A percentile compares a stretch with the other conserved stretches of the same genome.
phyloP scores from a whole-genome alignment of 92 coral and sea anemone genomes.

The Nematostella vectensis region DNA sequence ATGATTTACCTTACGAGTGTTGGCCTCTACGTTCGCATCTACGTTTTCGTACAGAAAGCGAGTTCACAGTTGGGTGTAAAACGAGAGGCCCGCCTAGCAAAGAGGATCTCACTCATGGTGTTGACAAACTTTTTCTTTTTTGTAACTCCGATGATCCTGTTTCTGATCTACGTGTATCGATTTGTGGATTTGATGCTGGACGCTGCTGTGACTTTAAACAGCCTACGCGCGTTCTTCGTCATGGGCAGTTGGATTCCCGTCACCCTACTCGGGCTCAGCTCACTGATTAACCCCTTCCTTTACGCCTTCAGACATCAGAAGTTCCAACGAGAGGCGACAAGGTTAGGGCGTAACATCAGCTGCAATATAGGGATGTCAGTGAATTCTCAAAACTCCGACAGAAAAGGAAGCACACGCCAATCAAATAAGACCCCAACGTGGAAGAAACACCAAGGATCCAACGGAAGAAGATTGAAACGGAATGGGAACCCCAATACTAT shows the following conservation, averaged over 20 bases:
- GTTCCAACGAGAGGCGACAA: slow-evolving; percentile 35
- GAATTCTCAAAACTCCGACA: background rate
- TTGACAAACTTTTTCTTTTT: slow-evolving; percentile 46
- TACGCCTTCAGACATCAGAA: slow-evolving; percentile 50
- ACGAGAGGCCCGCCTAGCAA: slow-evolving; percentile 52
- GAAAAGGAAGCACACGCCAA: background rate
- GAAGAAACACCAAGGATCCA: no score
- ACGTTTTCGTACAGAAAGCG: slow-evolving; percentile 26
- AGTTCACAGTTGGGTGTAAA: slow-evolving; percentile 38
- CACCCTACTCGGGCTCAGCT: slow-evolving; percentile 39
- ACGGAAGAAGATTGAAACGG: no score
- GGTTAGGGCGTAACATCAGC: slow-evolving; percentile 9
- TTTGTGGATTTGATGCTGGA: slow-evolving; percentile 19
- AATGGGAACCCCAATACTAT: no score
- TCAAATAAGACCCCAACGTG: no score
- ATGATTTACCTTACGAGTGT: slow-evolving; percentile 38
- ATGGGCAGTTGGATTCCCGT: slow-evolving; percentile 59
- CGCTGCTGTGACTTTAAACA: slow-evolving; percentile 26
- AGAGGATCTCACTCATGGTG: slow-evolving; percentile 44
- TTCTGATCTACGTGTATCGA: slow-evolving; percentile 44
- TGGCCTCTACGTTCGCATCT: slow-evolving; percentile 38
- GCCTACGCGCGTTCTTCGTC: slow-evolving; percentile 33
- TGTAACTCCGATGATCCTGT: slow-evolving; percentile 32
- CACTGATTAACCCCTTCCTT: slow-evolving; percentile 46
- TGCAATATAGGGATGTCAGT: background rate